Evolutionary conservation across 2,797 vertebrate species (phyloP).

Genomic region (Sebastes minor): DNA sequence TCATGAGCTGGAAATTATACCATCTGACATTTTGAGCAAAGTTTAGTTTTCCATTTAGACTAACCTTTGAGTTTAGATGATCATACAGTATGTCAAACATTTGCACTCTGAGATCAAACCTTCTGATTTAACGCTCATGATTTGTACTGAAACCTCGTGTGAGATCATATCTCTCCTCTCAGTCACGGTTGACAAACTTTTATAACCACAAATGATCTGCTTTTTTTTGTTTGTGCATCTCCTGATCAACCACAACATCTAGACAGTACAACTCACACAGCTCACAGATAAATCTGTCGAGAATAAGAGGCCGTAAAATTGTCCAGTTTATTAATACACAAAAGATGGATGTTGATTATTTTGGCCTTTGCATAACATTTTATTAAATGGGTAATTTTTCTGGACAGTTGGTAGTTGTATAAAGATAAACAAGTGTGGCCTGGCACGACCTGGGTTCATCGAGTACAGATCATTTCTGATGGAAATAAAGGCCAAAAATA

Average conservation of each 20-base stretch:
- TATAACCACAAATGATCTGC: background rate
- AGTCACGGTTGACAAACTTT: background rate
- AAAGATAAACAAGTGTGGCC: background rate
- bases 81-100: constrained; percentile 18
- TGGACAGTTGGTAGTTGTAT: background rate
- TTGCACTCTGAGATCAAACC: background rate
- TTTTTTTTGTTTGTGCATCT: background rate
- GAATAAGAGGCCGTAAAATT: background rate
- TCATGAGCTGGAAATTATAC: constrained; percentile 38
- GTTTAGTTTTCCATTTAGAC: constrained; percentile 23
- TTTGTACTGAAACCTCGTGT: background rate
- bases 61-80: background rate
- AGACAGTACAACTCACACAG: background rate
- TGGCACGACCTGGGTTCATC: background rate
- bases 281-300: background rate
- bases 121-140: constrained; percentile 3
- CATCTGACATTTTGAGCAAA: constrained; percentile 19
- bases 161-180: constrained; percentile 5
- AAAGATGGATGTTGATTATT: background rate
- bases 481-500: background rate
- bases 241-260: constrained; percentile 2
- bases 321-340: background rate
- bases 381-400: background rate
- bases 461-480: background rate
- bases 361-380: background rate